phyloP scores from a whole-genome alignment of 1,140 invertebrate genomes.

The Trachelipus rathkii region DNA sequence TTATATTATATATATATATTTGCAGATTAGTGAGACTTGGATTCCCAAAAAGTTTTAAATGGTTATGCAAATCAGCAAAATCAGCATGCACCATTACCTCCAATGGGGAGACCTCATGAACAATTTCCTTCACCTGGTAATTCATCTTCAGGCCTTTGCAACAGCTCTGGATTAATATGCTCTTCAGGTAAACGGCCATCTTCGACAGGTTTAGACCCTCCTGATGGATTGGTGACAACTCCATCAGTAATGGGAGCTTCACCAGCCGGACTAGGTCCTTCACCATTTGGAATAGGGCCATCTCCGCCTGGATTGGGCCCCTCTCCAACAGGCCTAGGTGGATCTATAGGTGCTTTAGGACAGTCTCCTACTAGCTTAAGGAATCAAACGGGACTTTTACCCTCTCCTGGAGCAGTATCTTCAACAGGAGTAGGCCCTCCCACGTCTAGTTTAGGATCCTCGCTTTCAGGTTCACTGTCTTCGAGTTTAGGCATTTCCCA shows the following conservation, averaged over 20 bases:
- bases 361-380: background rate
- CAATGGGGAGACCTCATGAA: slow-evolving; percentile 44
- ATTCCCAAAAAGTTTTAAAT: slow-evolving; percentile 76
- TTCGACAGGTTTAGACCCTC: slow-evolving; percentile 1
- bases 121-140: slow-evolving; percentile 28
- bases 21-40: too few relatives aligned
- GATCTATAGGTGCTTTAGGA: background rate
- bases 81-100: slow-evolving; percentile 42
- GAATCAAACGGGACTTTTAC: background rate
- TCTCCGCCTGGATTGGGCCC: background rate
- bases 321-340: background rate
- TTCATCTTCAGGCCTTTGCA: background rate
- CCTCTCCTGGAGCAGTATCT: background rate
- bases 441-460: background rate
- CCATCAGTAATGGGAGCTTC: background rate
- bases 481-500: background rate
- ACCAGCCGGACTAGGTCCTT: slow-evolving; percentile 24
- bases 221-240: background rate
- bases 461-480: background rate
- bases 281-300: slow-evolving; percentile 29
- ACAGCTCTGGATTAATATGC: background rate
- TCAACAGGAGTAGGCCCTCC: background rate
- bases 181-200: background rate
- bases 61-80: slow-evolving; percentile 51
- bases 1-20: too few relatives aligned